Evolutionary conservation across 2,888 invertebrate genomes (phyloP).

Genomic region (Xestia ashworthii): DNA sequence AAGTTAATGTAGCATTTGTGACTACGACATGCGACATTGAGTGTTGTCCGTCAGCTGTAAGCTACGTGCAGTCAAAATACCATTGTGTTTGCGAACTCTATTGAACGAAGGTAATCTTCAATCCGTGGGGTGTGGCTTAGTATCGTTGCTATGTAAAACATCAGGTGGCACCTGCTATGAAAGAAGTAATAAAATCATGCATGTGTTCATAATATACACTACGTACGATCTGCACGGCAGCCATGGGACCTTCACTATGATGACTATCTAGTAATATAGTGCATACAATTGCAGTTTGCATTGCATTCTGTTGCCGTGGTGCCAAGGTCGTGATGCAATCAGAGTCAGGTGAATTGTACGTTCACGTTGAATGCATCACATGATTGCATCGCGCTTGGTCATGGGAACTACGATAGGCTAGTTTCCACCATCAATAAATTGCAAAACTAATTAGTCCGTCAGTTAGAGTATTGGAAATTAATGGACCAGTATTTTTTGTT

Average conservation of each 20-base stretch:
- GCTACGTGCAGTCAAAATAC: slow-evolving; percentile 41
- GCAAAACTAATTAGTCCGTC: too few species aligned
- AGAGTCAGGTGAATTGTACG: slow-evolving; percentile 80
- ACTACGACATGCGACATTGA: slow-evolving; percentile 19
- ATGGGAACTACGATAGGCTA: slow-evolving; percentile 60
- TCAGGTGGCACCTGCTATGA: slow-evolving; percentile 52
- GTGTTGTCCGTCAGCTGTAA: slow-evolving; percentile 30
- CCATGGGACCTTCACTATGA: slow-evolving; percentile 50
- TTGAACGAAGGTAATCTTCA: slow-evolving; percentile 33
- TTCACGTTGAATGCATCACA: slow-evolving; percentile 80
- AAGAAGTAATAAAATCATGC: slow-evolving; percentile 56
- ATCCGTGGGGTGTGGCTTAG: slow-evolving; percentile 28
- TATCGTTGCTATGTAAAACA: slow-evolving; percentile 46
- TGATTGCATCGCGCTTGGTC: slow-evolving; percentile 79
- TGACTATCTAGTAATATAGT: slow-evolving; percentile 63
- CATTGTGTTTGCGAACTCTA: slow-evolving; percentile 51
- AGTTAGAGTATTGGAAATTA: too few species aligned
- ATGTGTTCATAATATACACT: slow-evolving; percentile 39
- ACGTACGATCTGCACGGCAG: slow-evolving; percentile 24
- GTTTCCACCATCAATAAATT: too few species aligned
- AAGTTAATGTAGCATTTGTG: slow-evolving; percentile 10
- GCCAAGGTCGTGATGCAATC: slow-evolving; percentile 88
- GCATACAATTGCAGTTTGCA: slow-evolving; percentile 79
- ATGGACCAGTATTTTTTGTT: too few species aligned
- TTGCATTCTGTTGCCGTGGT: slow-evolving; percentile 85